phyloP scores from a whole-genome alignment of 2,888 invertebrate species.

The Hyppa rectilinea region DNA sequence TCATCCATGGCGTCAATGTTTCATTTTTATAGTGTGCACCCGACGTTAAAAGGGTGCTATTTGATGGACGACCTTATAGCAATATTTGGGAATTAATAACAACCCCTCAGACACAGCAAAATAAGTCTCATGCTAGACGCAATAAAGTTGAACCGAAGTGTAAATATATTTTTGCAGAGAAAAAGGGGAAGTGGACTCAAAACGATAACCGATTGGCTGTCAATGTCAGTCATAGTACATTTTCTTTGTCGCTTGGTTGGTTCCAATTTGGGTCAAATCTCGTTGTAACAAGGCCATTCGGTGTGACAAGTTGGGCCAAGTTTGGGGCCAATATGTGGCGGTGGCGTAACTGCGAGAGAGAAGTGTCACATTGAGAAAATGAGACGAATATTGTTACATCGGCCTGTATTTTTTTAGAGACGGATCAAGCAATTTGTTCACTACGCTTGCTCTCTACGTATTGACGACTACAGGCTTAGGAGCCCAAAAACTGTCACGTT shows the following conservation, averaged over 20 bases:
- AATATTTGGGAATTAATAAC: slow-evolving; percentile 52
- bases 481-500: too few species aligned
- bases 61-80: slow-evolving; percentile 75
- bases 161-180: slow-evolving; percentile 43
- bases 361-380: slow-evolving; percentile 5
- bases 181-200: slow-evolving; percentile 54
- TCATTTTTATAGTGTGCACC: slow-evolving; percentile 75
- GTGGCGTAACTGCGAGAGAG: background rate
- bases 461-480: background rate
- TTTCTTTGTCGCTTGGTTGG: slow-evolving; percentile 60
- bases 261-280: slow-evolving; percentile 65
- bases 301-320: slow-evolving; percentile 45
- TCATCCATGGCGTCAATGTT: slow-evolving; percentile 68
- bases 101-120: slow-evolving; percentile 33
- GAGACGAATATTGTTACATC: slow-evolving; percentile 6
- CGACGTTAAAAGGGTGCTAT: slow-evolving; percentile 78
- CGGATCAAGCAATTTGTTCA: background rate
- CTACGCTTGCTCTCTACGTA: background rate
- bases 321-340: slow-evolving; percentile 37
- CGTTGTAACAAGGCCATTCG: slow-evolving; percentile 45
- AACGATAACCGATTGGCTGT: slow-evolving; percentile 71
- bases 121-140: background rate
- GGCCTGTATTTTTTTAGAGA: background rate
- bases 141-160: slow-evolving; percentile 26
- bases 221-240: slow-evolving; percentile 68